phyloP scores from a whole-genome alignment of 1,140 invertebrate genomes.

The Eumeta japonica region DNA sequence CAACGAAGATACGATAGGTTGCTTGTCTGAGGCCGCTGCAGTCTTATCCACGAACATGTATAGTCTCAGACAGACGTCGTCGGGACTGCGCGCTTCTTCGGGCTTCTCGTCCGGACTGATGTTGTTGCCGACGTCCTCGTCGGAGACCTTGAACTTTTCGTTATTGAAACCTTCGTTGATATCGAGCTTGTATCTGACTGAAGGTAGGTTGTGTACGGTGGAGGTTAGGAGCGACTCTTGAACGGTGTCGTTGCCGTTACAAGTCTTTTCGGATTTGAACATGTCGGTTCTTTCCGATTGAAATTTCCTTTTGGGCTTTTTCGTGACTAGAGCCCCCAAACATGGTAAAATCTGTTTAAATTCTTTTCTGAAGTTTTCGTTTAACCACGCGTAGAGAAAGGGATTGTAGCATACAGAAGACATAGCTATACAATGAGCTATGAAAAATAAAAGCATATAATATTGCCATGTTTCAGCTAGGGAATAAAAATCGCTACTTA shows the following conservation, averaged over 20 bases:
- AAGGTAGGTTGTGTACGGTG: constrained; percentile 36
- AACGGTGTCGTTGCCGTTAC: constrained; percentile 72
- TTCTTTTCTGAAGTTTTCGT: constrained; percentile 93
- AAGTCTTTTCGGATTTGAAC: constrained; percentile 62
- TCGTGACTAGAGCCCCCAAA: constrained; percentile 57
- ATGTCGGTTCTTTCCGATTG: constrained; percentile 45
- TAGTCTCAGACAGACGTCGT: constrained; percentile 48
- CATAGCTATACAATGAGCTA: constrained; percentile 88
- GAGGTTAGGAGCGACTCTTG: constrained; percentile 66
- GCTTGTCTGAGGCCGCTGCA: constrained; percentile 37
- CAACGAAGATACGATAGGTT: constrained; percentile 44
- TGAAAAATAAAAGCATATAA: constrained; percentile 79
- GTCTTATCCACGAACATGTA: constrained; percentile 51
- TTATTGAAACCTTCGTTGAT: constrained; percentile 22
- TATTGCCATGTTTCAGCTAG: constrained; percentile 69
- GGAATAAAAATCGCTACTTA: constrained; percentile 76
- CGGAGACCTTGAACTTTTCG: constrained; percentile 27
- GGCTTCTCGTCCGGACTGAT: constrained; percentile 47
- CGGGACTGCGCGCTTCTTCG: constrained; percentile 36
- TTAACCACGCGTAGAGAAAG: constrained; percentile 85
- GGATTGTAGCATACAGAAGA: constrained; percentile 91
- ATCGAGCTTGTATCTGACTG: constrained; percentile 45
- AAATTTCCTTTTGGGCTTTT: constrained; percentile 35
- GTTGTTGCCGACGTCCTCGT: constrained; percentile 37
- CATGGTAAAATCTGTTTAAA: constrained; percentile 82